Evolutionary conservation across 2,888 invertebrate genomes (phyloP), one percentile per base, ranked within the genome.

Genomic region (Anoplius nigerrimus): DNA sequence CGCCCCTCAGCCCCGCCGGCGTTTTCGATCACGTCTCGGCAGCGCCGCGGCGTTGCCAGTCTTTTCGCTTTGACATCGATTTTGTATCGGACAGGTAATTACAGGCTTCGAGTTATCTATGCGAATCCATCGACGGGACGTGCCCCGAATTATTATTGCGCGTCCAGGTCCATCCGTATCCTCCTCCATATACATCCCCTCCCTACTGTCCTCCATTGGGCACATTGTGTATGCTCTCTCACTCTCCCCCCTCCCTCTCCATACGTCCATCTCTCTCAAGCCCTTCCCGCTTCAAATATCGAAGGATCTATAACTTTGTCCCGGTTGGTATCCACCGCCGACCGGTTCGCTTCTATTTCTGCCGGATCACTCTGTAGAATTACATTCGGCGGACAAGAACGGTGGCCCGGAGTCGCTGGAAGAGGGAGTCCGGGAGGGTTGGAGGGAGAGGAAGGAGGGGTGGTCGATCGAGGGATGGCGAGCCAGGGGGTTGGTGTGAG

Each of bases 81-180:
- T 84, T 85, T 84, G 81, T 78, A 79, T 82, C 76, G 80, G 83
- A 83, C 84, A 80, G 82, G 81, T 84, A 84, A 86, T 87, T 84
- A 82, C 78, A 72, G 75, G 74, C 78, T 71, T 71, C 71, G 74
- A 71, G 75, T 74, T 75, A 81, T 80, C 75, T 75, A 80, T 77
- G 79, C 72, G 76, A 75, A 65, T 72, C 78, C 75, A 81, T 75
- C 68, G 69, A 62, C 58, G 61, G 65, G 66, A 80, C 84, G 82
- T 83, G 84, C 67, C 61, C 43, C 72, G 82, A 82, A 85, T 85
- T 80, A 81, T 83, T 75, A 74, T 73, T 61, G 53, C 54, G 46
- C 56, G 48, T 22, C 34, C 56, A n/a, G 22, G 42, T 68, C 64
- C 58, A 48, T 53, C 24, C 45, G 24, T 58, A 46, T 60, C 18